These are phyloP conservation scores for Tetrapedia diversipes DNA, from an alignment of 2,888 invertebrate genomes.

Conservation along the genomic window DNA sequence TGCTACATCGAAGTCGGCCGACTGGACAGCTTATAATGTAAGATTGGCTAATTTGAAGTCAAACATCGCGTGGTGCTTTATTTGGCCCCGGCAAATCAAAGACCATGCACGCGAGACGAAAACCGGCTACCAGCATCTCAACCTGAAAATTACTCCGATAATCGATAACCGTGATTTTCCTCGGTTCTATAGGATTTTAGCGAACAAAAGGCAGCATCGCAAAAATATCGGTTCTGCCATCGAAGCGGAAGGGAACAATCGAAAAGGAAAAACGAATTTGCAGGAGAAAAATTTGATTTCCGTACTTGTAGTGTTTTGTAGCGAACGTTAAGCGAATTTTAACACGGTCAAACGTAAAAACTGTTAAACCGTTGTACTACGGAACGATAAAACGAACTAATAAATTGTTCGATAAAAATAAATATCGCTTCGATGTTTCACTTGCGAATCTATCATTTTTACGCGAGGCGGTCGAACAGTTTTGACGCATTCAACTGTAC, in stretches of 20 bases:
- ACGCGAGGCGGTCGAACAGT: too few species aligned
- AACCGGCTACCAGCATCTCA: neutral
- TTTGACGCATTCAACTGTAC: too few species aligned
- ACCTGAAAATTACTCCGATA: conserved; percentile 22
- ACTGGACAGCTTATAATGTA: conserved; percentile 30
- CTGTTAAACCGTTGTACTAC: too few species aligned
- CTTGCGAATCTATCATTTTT: too few species aligned
- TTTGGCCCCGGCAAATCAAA: conserved; percentile 34
- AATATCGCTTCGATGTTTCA: too few species aligned
- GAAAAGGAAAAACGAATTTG: neutral
- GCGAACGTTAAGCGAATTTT: too few species aligned
- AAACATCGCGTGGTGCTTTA: conserved; percentile 27
- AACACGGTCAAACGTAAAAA: too few species aligned
- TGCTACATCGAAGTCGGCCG: conserved; percentile 7
- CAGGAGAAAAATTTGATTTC: too few species aligned
- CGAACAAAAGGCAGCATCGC: neutral
- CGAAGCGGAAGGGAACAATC: too few species aligned
- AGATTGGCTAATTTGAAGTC: conserved; percentile 46
- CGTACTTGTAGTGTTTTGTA: too few species aligned
- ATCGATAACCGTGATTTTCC: neutral
- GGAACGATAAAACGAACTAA: too few species aligned
- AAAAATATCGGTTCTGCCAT: neutral
- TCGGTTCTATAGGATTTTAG: neutral
- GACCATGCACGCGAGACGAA: neutral
- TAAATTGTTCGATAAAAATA: too few species aligned